These are phyloP conservation scores for Pollachius pollachius DNA, from an alignment of 2,113 vertebrate genomes.

Conservation along the genomic window DNA sequence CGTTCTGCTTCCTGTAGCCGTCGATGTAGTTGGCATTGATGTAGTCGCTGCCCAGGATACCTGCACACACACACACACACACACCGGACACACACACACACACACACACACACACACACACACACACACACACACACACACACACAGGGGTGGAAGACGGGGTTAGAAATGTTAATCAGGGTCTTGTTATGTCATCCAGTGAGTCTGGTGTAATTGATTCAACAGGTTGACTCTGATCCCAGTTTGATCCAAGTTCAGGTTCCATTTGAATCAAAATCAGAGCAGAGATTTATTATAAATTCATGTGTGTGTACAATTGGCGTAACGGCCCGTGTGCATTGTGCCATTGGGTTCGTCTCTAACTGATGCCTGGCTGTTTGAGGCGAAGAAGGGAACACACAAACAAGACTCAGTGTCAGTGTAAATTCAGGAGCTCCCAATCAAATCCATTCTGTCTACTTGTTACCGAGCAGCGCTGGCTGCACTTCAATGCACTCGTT, in stretches of 20 bases:
- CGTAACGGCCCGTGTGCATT: not conserved
- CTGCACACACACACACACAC: slow-evolving; percentile 57
- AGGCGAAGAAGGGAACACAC: slow-evolving; percentile 46
- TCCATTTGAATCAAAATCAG: too few species aligned
- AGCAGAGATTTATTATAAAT: too few species aligned
- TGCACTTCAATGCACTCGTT: slow-evolving; percentile 58
- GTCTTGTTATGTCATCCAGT: too few species aligned
- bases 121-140: not conserved
- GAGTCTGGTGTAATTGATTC: slow-evolving; percentile 21
- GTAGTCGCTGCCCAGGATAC: slow-evolving; percentile 93
- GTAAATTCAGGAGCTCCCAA: slow-evolving; percentile 56
- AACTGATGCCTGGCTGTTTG: slow-evolving; percentile 32
- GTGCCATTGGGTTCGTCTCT: slow-evolving; percentile 24
- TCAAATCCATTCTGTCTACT: slow-evolving; percentile 55
- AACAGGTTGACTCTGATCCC: too few species aligned
- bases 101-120: too few species aligned
- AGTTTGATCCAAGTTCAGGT: not conserved
- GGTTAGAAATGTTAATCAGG: too few species aligned
- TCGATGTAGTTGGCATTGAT: slow-evolving; percentile 98
- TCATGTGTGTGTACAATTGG: too few species aligned
- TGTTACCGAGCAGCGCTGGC: slow-evolving; percentile 37
- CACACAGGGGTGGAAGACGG: too few species aligned
- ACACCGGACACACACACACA: too few species aligned
- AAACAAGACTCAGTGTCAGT: slow-evolving; percentile 42
- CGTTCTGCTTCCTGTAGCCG: slow-evolving; percentile 96